Evolutionary conservation across 2,888 invertebrate species (phyloP), one percentile per base, ranked within the genome.

Genomic region (Gibbula magus): DNA sequence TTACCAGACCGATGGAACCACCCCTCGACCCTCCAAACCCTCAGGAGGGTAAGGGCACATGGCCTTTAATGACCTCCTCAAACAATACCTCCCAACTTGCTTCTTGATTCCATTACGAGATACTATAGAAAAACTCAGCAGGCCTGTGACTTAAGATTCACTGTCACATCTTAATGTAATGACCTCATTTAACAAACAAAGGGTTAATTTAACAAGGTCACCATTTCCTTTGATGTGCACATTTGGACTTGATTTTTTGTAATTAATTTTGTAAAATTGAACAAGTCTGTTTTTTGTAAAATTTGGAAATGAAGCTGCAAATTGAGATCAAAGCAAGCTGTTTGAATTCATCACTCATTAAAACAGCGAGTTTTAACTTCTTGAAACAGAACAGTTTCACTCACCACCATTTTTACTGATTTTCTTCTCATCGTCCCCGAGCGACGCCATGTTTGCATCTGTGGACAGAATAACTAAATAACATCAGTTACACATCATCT

Each of bases 361-460:
- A 32, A 8, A 25, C 32, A 29, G 29, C 29, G 35, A n/a, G 35
- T 67, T 67, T 67, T 16, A 56, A 56, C 20, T 29, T 7, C 56
- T 25, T 25, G 25, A 10, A 25, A 4, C 22, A 67, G 61, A 39
- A 77, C 1, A 32, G 56, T 45, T 45, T 51, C 16, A 81, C 83
- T 81, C 83, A 87, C 88, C 88, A 80, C 86, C 86, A 79, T 87
- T 89, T 83, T 88, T 90, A 79, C 88, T 86, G 53, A 88, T 84
- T 84, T 91, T 91, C 86, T 91, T 90, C 75, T 90, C 90, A 81
- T 89, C 87, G 52, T 88, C 85, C 5, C 87, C 83, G 67, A 88
- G 85, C 10, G 87, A 81, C 79, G 88, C 87, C n/a, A 85, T 80
- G 75, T 86, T 88, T 52, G 86, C 83, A 83, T 89, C 90, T 90